phyloP scores from a whole-genome alignment of 2,888 invertebrate species.

The Fragum whitleyi region DNA sequence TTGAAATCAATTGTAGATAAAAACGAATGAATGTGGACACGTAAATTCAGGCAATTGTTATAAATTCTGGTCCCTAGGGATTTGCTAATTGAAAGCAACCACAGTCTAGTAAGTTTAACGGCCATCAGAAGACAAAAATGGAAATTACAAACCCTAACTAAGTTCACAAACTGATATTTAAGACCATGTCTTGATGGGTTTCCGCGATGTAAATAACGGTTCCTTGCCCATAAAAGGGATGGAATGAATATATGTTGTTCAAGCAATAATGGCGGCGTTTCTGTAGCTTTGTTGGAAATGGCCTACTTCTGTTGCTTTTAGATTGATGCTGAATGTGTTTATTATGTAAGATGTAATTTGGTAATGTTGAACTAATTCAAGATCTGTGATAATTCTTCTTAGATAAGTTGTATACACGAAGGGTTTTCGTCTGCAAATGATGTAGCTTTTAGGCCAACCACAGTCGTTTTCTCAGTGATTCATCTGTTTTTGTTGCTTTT shows the following conservation, averaged over 20 bases:
- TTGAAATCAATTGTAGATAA: conserved; percentile 56
- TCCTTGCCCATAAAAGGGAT: conserved; percentile 20
- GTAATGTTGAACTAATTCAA: too few species aligned
- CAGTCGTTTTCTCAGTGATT: too few species aligned
- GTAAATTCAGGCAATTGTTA: conserved; percentile 49
- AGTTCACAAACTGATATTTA: conserved; percentile 14
- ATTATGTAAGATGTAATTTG: too few species aligned
- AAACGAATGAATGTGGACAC: conserved; percentile 35
- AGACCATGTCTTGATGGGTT: conserved; percentile 17
- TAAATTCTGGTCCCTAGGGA: conserved; percentile 36
- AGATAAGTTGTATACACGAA: too few species aligned
- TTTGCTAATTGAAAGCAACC: conserved; percentile 36
- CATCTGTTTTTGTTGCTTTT: too few species aligned
- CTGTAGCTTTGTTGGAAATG: background rate
- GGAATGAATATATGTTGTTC: background rate
- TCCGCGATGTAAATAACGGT: conserved; percentile 17
- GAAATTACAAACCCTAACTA: conserved; percentile 6
- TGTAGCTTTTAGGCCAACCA: too few species aligned
- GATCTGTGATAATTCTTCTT: too few species aligned
- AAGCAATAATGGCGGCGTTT: conserved; percentile 7
- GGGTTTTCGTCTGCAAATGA: too few species aligned
- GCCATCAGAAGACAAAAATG: conserved; percentile 18
- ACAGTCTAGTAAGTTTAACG: conserved; percentile 21
- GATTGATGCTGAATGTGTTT: background rate
- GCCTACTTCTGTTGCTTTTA: background rate